These are phyloP conservation scores for Plemyria rubiginata DNA, from an alignment of 2,888 invertebrate genomes.

Conservation along the genomic window DNA sequence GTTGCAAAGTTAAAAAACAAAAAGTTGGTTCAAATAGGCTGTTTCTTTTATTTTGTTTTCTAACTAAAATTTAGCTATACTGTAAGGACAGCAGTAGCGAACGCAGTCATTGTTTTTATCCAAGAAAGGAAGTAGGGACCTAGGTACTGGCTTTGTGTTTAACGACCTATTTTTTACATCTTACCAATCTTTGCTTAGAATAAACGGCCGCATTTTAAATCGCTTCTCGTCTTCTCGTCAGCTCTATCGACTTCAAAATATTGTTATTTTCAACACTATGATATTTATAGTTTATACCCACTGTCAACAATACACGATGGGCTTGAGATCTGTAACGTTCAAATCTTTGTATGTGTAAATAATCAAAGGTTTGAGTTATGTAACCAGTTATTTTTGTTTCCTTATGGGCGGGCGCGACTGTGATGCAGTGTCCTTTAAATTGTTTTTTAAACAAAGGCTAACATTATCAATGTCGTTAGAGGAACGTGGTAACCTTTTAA, in stretches of 20 bases:
- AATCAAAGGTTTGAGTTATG: background rate
- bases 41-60: background rate
- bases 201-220: too few species aligned
- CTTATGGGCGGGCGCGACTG: too few species aligned
- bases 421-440: background rate
- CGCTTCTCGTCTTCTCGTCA: too few species aligned
- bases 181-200: background rate
- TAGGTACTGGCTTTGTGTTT: slow-evolving; percentile 2
- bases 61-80: background rate
- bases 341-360: background rate
- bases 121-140: background rate
- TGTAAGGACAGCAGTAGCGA: background rate
- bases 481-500: too few species aligned
- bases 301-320: background rate
- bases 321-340: background rate
- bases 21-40: background rate
- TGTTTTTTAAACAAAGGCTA: too few species aligned
- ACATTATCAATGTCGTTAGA: too few species aligned
- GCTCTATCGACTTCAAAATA: too few species aligned
- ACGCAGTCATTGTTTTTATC: slow-evolving; percentile 1
- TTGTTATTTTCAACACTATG: too few species aligned
- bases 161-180: slow-evolving; percentile 10
- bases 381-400: background rate
- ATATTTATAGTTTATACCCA: background rate
- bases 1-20: background rate